Evolutionary conservation across 1,140 invertebrate genomes (phyloP), one percentile per base, ranked within the genome.

Genomic region (Ceratoteleas bidentatus): DNA sequence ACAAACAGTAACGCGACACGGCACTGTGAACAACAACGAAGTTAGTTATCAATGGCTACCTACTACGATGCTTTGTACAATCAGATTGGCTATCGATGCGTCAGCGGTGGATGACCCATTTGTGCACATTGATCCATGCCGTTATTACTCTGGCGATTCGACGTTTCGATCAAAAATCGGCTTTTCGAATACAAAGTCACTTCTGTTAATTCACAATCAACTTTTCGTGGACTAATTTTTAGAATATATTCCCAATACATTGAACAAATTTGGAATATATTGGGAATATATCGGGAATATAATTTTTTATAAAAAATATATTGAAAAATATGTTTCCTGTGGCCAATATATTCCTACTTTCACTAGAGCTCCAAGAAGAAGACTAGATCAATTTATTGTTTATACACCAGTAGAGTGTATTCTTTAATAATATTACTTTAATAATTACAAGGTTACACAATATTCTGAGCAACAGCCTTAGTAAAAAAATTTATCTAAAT

Each of bases 101-200:
- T 47, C 16, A 45, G 62, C 32, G 13, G 38, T 66, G 45, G 43
- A 66, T 65, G 72, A 75, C 72, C 72, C 65, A 66, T 66, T 75
- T 60, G 72, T 10, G 72, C 47, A 75, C 72, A 75, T 75, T 75
- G 61, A 65, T 66, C 62, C 62, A 15, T 58, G n/a, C n/a, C 54
- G 52, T 62, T 64, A 64, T 73, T 73, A 58, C 57, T 54, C 62
- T 14, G 56, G 64, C 40, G 49, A 49, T 56, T 11, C 13, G 14
- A 38, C 52, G 40, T 70, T 53, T 70, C 24, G 36, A 13, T 43
- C 61, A 13, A 38, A 65, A 40, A 53, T 65, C 36, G n/a, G 32
- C 9, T 10, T 43, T n/a, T n/a, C n/a, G 40, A 43, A 43, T 6
- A 24, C 24, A 2, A 24, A 2, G 0, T 1, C 6, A 43, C 2